Evolutionary conservation across 2,888 invertebrate genomes (phyloP), one percentile per base, ranked within the genome.

Genomic region (Platypus cylindrus): DNA sequence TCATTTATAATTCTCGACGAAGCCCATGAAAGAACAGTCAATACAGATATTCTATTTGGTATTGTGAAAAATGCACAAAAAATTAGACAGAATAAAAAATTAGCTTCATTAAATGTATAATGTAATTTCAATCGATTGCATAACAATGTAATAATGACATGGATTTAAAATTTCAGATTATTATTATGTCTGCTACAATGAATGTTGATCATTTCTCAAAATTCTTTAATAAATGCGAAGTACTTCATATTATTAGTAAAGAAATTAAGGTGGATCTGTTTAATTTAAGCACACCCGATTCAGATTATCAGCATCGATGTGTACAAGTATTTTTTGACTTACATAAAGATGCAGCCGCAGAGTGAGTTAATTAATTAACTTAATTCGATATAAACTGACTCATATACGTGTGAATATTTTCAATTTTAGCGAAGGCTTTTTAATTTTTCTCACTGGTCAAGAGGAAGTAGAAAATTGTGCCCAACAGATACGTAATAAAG

Each of bases 181-280:
- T 94, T 20, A 69, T 93, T 30, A 93, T 93, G 78, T 94, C 93
- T 1, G 94, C 94, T 1, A 94, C 94, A 9, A 91, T 94, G 89
- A 89, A 94, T 63, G 89, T 90, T 5, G 89, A 90, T 59, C 80
- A 86, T 52, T 94, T 97, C 60, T 78, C 82, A 20, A 68, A 73
- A 42, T 98, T 93, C 59, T 97, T 93, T 58, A 74, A 83, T 51
- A 73, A 79, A 38, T 86, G 86, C 30, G 79, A 81, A 29, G 87
- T 85, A 1, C 69, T 93, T 48, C 91, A 91, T 58, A 65, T 97
- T 27, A 84, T 90, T 60, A 97, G 97, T 0, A 67, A 94, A 44
- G 85, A 87, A 20, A 80, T 74, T 61, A 82, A 85, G 1, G 80
- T 87, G 0, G 74, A 76, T 31, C 71, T 86, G 32, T 76, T 75